phyloP scores from a whole-genome alignment of 2,113 vertebrate species.

The Dipodomys ordii region DNA sequence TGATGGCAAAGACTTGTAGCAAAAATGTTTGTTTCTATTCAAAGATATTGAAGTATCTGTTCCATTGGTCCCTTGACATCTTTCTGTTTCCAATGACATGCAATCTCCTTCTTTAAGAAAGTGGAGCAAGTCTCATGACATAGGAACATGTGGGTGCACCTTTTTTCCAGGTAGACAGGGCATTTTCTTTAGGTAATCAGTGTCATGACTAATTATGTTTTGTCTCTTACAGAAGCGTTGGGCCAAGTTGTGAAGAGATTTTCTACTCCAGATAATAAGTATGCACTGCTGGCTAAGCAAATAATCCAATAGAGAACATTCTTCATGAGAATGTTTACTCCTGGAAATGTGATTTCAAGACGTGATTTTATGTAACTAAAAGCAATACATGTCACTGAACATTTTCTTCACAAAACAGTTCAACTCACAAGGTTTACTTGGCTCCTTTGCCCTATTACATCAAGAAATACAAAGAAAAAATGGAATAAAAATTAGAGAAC shows the following conservation, averaged over 20 bases:
- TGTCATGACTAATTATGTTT: slow-evolving; percentile 51
- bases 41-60: slow-evolving; percentile 34
- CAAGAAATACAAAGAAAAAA: slow-evolving; percentile 12
- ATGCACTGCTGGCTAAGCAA: slow-evolving; percentile 55
- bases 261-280: slow-evolving; percentile 55
- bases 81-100: slow-evolving; percentile 50
- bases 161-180: neutral
- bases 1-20: neutral
- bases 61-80: slow-evolving; percentile 47
- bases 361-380: slow-evolving; percentile 20
- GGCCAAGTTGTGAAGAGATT: slow-evolving; percentile 1
- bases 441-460: slow-evolving; percentile 42
- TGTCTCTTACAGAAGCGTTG: neutral
- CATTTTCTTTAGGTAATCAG: neutral
- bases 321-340: slow-evolving; percentile 21
- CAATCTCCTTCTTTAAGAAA: slow-evolving; percentile 48
- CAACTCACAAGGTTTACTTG: slow-evolving; percentile 14
- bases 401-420: slow-evolving; percentile 35
- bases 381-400: neutral
- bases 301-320: neutral
- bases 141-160: neutral
- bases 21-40: neutral
- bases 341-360: slow-evolving; percentile 51
- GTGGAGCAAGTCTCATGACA: slow-evolving; percentile 9
- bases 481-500: neutral